phyloP scores from a whole-genome alignment of 2,888 invertebrate species.

The Zaprionus obscuricornis region DNA sequence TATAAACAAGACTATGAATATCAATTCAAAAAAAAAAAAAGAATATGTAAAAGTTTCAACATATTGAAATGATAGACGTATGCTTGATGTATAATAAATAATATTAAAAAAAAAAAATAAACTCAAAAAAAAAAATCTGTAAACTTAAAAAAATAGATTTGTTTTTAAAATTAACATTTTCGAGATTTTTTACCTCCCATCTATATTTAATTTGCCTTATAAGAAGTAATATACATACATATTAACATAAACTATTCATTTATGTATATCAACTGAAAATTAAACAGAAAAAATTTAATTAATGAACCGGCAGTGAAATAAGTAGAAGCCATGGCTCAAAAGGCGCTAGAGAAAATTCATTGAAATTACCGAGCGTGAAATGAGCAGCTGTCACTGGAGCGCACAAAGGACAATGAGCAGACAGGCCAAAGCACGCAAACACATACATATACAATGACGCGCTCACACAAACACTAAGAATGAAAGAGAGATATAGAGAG shows the following conservation, averaged over 20 bases:
- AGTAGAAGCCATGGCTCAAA: conserved; percentile 42
- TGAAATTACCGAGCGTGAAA: conserved; percentile 77
- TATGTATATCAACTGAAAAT: conserved; percentile 37
- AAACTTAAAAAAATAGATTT: not conserved
- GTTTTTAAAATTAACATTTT: not conserved
- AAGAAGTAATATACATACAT: not conserved
- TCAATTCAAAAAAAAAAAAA: conserved; percentile 21
- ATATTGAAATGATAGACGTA: conserved; percentile 11
- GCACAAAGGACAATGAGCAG: conserved; percentile 64
- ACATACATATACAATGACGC: conserved; percentile 8
- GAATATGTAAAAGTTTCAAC: no score
- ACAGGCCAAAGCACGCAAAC: conserved; percentile 35
- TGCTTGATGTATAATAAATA: conserved; percentile 6
- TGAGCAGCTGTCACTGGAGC: conserved; percentile 75
- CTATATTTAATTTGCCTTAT: not conserved
- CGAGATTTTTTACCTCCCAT: not conserved
- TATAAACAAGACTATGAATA: conserved; percentile 19
- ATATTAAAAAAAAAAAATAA: not conserved
- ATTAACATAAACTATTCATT: conserved; percentile 37
- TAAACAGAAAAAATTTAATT: conserved; percentile 60
- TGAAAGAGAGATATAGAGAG: conserved; percentile 5
- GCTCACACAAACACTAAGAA: not conserved
- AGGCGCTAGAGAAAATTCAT: conserved; percentile 60
- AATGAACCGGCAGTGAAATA: conserved; percentile 57
- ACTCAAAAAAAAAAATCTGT: conserved; percentile 12